Percentiles rank a stretch among this genome's conserved stretches.
These are phyloP conservation scores for Drosophila neotestacea DNA, from an alignment of 2,888 invertebrate genomes.

Conservation along the genomic window DNA sequence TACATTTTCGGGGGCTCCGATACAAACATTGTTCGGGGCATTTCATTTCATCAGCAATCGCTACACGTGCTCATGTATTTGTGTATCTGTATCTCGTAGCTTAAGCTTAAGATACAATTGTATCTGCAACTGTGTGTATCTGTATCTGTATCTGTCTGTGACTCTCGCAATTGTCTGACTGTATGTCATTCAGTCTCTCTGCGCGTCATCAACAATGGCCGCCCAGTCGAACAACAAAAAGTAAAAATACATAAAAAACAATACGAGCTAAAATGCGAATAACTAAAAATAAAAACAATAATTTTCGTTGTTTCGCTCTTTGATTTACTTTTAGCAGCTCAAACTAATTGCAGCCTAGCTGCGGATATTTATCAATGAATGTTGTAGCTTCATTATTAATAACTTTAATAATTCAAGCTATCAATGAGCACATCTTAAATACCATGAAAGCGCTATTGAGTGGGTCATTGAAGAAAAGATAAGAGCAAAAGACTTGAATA, in stretches of 20 bases:
- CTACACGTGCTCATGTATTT: constrained; percentile 37
- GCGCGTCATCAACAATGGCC: constrained; percentile 73
- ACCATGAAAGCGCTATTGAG: background rate
- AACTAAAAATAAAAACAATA: constrained; percentile 39
- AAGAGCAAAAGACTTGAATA: background rate
- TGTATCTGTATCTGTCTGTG: constrained; percentile 11
- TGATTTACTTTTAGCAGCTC: constrained; percentile 11
- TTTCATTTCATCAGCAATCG: constrained; percentile 55
- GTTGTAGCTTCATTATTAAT: constrained; percentile 19
- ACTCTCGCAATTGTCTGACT: constrained; percentile 47
- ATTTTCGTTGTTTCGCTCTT: constrained; percentile 17
- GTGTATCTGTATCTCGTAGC: constrained; percentile 21
- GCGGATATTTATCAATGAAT: constrained; percentile 45
- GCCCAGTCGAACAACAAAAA: constrained; percentile 34
- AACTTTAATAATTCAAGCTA: constrained; percentile 6
- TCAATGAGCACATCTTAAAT: constrained; percentile 41
- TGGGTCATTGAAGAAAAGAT: background rate
- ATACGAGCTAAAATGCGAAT: constrained; percentile 33
- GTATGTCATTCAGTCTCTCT: constrained; percentile 36
- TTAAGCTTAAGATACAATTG: too few relatives aligned
- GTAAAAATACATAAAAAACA: constrained; percentile 6
- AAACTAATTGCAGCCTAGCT: constrained; percentile 29
- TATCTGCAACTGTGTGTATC: constrained; percentile 9
- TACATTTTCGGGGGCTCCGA: constrained; percentile 12
- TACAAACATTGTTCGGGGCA: constrained; percentile 15